These are phyloP conservation scores for Momotus momota DNA, from an alignment of 2,797 vertebrate species.

Conservation along the genomic window DNA sequence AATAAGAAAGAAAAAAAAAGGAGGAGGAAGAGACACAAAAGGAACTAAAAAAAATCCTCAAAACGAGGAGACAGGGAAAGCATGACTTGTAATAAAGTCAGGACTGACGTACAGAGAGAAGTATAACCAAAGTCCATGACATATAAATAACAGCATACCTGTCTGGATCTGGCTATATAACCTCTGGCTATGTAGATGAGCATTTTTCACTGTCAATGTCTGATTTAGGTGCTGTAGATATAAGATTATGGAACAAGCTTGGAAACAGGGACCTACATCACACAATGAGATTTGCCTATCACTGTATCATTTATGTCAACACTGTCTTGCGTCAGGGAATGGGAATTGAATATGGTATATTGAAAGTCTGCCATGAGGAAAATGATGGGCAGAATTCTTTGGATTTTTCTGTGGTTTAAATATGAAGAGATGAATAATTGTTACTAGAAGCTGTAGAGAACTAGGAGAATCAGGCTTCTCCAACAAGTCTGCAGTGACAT, in stretches of 20 bases:
- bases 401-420: neutral
- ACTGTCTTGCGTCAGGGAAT: neutral
- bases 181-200: neutral
- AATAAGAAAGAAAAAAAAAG: neutral
- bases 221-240: neutral
- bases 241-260: neutral
- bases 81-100: neutral
- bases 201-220: neutral
- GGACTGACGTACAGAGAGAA: neutral
- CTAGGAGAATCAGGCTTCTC: neutral
- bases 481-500: neutral
- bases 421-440: neutral
- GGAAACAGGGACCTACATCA: neutral
- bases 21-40: neutral
- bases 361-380: neutral
- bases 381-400: neutral
- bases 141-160: neutral
- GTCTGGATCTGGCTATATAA: neutral
- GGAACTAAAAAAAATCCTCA: neutral
- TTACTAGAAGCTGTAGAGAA: neutral
- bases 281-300: neutral
- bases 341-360: neutral
- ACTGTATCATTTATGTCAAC: neutral
- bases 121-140: neutral
- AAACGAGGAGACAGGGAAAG: neutral